Evolutionary conservation across 2,797 vertebrate genomes (phyloP).

Genomic region (Iguana delicatissima): DNA sequence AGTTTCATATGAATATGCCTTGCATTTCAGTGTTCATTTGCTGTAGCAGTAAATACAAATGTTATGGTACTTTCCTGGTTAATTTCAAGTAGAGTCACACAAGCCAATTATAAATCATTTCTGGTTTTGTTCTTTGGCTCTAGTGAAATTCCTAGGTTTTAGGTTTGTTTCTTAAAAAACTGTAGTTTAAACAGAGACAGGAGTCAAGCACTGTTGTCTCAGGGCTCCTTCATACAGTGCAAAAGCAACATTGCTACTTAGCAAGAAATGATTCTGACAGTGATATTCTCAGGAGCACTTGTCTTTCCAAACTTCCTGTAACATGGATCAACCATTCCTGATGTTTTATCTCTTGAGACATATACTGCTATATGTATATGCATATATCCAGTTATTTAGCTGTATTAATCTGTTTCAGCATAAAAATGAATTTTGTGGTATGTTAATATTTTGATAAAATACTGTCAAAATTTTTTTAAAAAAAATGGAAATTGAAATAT

Average conservation of each 20-base stretch:
- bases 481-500: constrained; percentile 61
- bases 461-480: constrained; percentile 49
- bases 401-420: no score
- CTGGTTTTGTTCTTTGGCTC: not conserved
- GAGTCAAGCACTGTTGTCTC: fast-evolving
- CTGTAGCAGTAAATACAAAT: not conserved
- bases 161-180: constrained; percentile 17
- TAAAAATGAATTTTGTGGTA: no score
- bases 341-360: not conserved
- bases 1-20: not conserved
- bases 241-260: not conserved
- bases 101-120: not conserved
- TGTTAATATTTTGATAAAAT: constrained; percentile 32
- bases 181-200: not conserved
- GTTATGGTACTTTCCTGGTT: not conserved
- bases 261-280: not conserved
- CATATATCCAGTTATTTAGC: constrained; percentile 39
- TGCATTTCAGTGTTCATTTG: not conserved
- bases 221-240: not conserved
- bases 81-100: not conserved
- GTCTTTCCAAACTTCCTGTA: not conserved
- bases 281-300: not conserved
- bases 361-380: constrained; percentile 30
- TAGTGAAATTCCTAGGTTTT: not conserved
- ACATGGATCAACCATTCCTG: not conserved